A percentile compares a stretch with the other conserved stretches of the same genome.
These are phyloP conservation scores for Montipora foliosa DNA, from an alignment of 64 coral and sea anemone genomes.

Conservation along the genomic window DNA sequence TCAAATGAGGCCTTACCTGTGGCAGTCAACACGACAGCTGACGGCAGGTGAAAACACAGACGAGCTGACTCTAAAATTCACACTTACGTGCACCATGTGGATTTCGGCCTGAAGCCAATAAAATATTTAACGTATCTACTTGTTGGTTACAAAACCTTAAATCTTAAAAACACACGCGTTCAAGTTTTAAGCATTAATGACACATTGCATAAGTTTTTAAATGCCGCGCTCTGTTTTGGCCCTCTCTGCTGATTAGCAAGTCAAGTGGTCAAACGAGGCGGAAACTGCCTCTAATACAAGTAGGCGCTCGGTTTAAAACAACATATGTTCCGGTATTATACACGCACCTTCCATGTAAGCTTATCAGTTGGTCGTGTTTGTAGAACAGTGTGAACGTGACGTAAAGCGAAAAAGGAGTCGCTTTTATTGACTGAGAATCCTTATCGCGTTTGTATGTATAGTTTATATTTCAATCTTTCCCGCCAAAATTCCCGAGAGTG, in stretches of 20 bases:
- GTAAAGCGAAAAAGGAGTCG: not conserved
- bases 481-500: not conserved
- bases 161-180: not conserved
- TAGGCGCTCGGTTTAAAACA: constrained; percentile 33
- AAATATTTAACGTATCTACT: not conserved
- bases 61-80: not conserved
- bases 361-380: constrained; percentile 1
- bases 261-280: not conserved
- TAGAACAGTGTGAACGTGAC: not conserved
- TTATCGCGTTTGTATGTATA: not conserved
- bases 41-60: constrained; percentile 18
- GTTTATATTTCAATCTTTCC: not conserved
- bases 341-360: not conserved
- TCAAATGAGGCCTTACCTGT: not conserved
- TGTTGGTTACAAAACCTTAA: not conserved
- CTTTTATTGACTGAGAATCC: not conserved
- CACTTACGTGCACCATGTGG: not conserved
- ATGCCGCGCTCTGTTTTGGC: not conserved
- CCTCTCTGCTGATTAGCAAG: not conserved
- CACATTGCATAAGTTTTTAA: not conserved
- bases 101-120: not conserved
- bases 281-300: not conserved
- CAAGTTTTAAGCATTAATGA: not conserved
- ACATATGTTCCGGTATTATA: not conserved
- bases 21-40: not conserved